Evolutionary conservation across 2,888 invertebrate species (phyloP).

Genomic region (Drosophila limbata): DNA sequence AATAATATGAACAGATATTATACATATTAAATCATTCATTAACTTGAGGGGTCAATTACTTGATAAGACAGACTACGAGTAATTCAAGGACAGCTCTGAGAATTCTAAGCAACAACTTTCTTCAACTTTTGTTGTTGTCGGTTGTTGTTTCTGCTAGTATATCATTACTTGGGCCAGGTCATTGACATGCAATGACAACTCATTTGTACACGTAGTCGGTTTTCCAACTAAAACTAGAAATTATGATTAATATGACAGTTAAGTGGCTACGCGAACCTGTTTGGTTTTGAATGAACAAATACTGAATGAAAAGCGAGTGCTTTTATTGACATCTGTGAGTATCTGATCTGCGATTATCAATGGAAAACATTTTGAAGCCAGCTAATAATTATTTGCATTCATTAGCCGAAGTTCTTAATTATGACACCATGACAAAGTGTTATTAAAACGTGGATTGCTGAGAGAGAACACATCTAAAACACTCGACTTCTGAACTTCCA

Average conservation of each 20-base stretch:
- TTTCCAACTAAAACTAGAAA: conserved; percentile 36
- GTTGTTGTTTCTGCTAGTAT: conserved; percentile 31
- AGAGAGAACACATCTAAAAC: conserved; percentile 20
- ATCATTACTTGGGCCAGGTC: conserved; percentile 50
- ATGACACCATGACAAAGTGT: conserved; percentile 17
- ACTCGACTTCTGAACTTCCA: conserved; percentile 4
- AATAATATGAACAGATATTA: background rate
- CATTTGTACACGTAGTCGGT: conserved; percentile 32
- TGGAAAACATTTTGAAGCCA: conserved; percentile 42
- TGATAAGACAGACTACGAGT: conserved; percentile 16
- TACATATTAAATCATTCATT: conserved; percentile 12
- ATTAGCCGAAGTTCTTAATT: conserved; percentile 37
- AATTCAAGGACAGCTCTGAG: conserved; percentile 35
- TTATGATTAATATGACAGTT: conserved; percentile 60
- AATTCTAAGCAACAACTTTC: conserved; percentile 46
- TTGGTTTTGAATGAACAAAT: conserved; percentile 36
- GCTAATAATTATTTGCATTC: conserved; percentile 59
- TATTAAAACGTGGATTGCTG: conserved; percentile 4
- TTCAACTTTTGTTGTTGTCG: conserved; percentile 21
- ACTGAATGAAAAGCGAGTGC: conserved; percentile 25
- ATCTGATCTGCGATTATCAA: conserved; percentile 45
- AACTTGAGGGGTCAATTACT: conserved; percentile 28
- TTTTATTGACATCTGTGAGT: conserved; percentile 13
- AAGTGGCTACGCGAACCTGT: conserved; percentile 28
- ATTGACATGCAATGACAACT: conserved; percentile 65